These are phyloP conservation scores for Epinotia bilunana DNA, from an alignment of 2,888 invertebrate species.

Conservation along the genomic window DNA sequence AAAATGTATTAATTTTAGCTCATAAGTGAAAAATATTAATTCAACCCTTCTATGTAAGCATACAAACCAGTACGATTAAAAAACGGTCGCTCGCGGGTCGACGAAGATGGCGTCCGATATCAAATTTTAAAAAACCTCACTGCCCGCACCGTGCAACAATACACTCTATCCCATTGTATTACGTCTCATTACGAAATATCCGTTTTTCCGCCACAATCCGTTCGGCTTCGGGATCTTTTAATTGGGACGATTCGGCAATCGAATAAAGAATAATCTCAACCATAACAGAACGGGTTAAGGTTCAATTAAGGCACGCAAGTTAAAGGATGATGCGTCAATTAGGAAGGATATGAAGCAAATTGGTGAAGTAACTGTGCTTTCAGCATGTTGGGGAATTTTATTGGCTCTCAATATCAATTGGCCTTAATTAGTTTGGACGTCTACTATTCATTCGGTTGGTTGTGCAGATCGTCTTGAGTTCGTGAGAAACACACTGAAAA, in stretches of 20 bases:
- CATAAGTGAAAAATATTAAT: neutral
- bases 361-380: slow-evolving; percentile 54
- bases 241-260: slow-evolving; percentile 59
- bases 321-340: slow-evolving; percentile 24
- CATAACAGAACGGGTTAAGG: slow-evolving; percentile 46
- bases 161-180: neutral
- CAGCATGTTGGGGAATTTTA: slow-evolving; percentile 48
- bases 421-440: slow-evolving; percentile 32
- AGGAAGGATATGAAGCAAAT: slow-evolving; percentile 51
- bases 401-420: slow-evolving; percentile 37
- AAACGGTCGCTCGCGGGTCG: slow-evolving; percentile 55
- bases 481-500: too few species aligned
- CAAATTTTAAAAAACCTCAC: slow-evolving; percentile 56
- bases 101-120: slow-evolving; percentile 64
- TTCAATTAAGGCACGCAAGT: slow-evolving; percentile 39
- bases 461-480: slow-evolving; percentile 12
- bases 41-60: neutral
- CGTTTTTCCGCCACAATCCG: slow-evolving; percentile 54
- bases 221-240: slow-evolving; percentile 64
- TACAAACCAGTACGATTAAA: slow-evolving; percentile 37
- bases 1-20: too few species aligned
- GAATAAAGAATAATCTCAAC: slow-evolving; percentile 51
- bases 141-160: neutral
- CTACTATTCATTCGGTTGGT: slow-evolving; percentile 19
- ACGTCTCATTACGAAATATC: neutral